A percentile compares a stretch with the other conserved stretches of the same genome.
phyloP scores from a whole-genome alignment of 1,140 invertebrate genomes.

The Musca domestica region DNA sequence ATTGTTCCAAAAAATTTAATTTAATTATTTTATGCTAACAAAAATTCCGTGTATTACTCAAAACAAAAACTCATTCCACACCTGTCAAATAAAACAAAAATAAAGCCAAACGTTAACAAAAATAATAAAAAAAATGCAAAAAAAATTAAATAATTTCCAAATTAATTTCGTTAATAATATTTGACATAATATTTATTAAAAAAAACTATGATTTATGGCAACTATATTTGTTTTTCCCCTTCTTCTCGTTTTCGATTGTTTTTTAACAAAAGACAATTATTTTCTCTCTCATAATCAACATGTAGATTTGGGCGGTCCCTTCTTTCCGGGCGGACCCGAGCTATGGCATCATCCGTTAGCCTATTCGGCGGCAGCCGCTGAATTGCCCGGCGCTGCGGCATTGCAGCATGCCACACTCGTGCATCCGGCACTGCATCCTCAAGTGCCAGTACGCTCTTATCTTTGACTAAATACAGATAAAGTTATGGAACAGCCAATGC shows the following conservation, averaged over 20 bases:
- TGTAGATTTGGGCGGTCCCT: constrained; percentile 86
- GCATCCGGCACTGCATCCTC: constrained; percentile 93
- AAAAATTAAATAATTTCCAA: constrained; percentile 6
- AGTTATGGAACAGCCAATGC: constrained; percentile 56
- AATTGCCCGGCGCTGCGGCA: constrained; percentile 72
- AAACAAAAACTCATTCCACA: too few species aligned
- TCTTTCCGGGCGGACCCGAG: constrained; percentile 90
- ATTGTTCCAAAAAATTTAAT: too few species aligned
- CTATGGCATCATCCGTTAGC: constrained; percentile 91
- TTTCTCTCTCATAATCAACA: constrained; percentile 26
- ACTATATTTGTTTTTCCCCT: constrained; percentile 15
- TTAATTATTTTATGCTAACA: too few species aligned
- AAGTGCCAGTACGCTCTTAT: constrained; percentile 94
- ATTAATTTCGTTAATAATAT: neutral
- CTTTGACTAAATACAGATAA: constrained; percentile 94
- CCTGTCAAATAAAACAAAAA: too few species aligned
- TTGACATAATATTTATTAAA: neutral
- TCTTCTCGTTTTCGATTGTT: constrained; percentile 20
- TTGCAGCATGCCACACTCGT: constrained; percentile 86
- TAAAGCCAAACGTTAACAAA: too few species aligned
- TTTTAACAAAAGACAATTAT: constrained; percentile 30
- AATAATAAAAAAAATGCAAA: constrained; percentile 22
- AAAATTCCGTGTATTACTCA: too few species aligned
- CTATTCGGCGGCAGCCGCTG: constrained; percentile 74
- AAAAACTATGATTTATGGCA: neutral